Evolutionary conservation across 2,888 invertebrate genomes (phyloP), one percentile per base, ranked within the genome.

Genomic region (Hydriomena furcata): DNA sequence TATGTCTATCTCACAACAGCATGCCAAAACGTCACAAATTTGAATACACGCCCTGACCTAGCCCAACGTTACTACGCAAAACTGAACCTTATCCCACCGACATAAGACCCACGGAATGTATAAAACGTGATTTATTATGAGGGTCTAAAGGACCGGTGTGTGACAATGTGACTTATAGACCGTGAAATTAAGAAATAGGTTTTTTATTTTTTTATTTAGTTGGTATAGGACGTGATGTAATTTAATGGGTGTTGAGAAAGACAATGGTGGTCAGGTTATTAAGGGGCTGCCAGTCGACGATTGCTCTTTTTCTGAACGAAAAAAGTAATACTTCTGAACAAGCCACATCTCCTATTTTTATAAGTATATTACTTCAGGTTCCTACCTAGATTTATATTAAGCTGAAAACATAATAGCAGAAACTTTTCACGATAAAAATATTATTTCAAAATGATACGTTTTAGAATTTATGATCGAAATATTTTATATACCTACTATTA

Each of bases 121-220:
- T 11, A 24, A 45, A 52, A 36, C 11, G 32, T 52, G 55, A 55
- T 55, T 53, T 46, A 52, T 47, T 30, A 50, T 50, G 37, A 47
- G 37, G 55, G 38, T 44, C 49, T 36, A 24, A 21, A 31, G n/a
- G 48, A 37, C 30, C 23, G 55, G 43, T 32, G 28, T 45, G 45
- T 32, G 55, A 47, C 50, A 45, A 45, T 36, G 47, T 53, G 40
- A 50, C 47, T 45, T 53, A 57, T 47, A 47, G 34, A 53, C 23
- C 56, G 53, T 53, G 53, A 47, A 52, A 52, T 52, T 28, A 49
- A 50, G 32, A 34, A 40, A 50, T 43, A 42, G 46, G n/a, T n/a
- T 50, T 30, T 46, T 45, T 43, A 31, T 27, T 46, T 38, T 12
- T 32, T 38, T 30, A 12, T 24, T 28, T 40, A 25, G 34, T 40